Conservation (phyloP, 2,797 vertebrate genomes). For the Coreius guichenoti region DNA sequence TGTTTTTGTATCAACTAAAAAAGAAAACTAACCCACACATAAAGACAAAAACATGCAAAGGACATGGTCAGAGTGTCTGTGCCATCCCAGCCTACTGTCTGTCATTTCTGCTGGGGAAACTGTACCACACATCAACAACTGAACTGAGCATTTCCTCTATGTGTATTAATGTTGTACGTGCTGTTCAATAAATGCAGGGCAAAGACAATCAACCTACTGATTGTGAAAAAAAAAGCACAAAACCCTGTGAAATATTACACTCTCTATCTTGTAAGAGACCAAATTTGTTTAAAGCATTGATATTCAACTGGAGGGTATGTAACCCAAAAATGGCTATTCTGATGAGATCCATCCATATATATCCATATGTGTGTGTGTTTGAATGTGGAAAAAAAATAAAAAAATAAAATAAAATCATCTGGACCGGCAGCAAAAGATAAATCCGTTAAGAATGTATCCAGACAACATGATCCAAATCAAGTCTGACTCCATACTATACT, state of each 20-base stretch:
- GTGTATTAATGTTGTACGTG: constrained; percentile 58
- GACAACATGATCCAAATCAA: constrained; percentile 39
- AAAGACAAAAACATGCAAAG: constrained; percentile 28
- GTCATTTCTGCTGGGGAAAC: constrained; percentile 75
- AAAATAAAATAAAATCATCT: constrained; percentile 7
- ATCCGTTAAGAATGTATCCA: constrained; percentile 1
- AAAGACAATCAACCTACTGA: constrained; percentile 5
- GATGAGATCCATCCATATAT: neutral
- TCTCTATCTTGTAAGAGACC: neutral
- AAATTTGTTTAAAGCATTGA: neutral
- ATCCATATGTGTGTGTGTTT: too few species aligned
- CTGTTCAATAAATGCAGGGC: constrained; percentile 20
- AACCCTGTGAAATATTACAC: neutral
- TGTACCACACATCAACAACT: constrained; percentile 86
- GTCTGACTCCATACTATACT: constrained; percentile 35
- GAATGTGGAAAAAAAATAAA: neutral
- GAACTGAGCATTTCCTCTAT: constrained; percentile 87
- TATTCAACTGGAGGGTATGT: neutral
- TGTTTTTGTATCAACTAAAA: constrained; percentile 29
- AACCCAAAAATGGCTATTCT: neutral
- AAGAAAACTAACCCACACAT: constrained; percentile 16
- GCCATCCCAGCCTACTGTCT: constrained; percentile 59
- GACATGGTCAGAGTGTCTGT: constrained; percentile 53
- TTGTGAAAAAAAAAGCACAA: neutral
- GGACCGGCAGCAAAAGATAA: neutral